These are phyloP conservation scores for Strix aluco DNA, from an alignment of 2,113 vertebrate genomes.

Conservation along the genomic window DNA sequence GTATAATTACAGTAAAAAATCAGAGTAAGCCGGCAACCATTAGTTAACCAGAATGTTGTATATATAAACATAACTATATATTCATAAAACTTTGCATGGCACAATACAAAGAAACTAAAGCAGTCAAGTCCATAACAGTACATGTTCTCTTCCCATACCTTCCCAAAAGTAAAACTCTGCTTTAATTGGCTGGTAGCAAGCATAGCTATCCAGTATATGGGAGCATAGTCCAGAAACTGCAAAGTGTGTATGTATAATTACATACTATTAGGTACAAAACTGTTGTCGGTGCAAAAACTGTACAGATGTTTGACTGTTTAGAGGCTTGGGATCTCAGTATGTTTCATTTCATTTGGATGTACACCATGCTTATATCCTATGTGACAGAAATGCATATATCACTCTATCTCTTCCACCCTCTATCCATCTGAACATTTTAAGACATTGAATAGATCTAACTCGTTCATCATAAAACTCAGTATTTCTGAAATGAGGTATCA, in stretches of 20 bases:
- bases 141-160: background rate
- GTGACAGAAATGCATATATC: background rate
- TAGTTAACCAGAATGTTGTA: background rate
- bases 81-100: background rate
- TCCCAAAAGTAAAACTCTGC: background rate
- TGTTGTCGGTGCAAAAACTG: background rate
- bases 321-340: background rate
- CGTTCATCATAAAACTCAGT: background rate
- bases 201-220: background rate
- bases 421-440: background rate
- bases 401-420: accelerated
- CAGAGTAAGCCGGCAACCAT: background rate
- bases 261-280: background rate
- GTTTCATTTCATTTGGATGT: background rate
- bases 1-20: background rate
- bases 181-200: background rate
- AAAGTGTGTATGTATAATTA: background rate
- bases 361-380: accelerated
- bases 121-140: background rate
- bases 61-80: background rate
- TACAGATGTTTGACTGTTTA: background rate
- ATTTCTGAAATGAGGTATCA: background rate
- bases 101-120: background rate
- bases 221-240: background rate
- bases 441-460: background rate